Evolutionary conservation across 2,888 invertebrate genomes (phyloP).

Genomic region (Cremastobaeus sp.): DNA sequence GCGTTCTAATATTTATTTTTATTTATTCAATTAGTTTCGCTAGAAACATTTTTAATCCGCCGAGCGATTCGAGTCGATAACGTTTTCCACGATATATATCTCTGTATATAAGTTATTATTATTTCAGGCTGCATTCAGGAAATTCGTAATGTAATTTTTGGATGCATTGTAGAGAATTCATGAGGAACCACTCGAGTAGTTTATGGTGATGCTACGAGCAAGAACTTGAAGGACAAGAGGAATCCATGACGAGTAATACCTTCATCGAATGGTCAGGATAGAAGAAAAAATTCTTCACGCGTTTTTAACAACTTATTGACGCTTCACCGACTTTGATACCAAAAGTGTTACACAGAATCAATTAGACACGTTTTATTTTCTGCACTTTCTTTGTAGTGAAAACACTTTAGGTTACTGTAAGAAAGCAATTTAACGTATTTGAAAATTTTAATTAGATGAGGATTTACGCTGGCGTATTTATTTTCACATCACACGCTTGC

Average conservation of each 20-base stretch:
- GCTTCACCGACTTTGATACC: slow-evolving; percentile 56
- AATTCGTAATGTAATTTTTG: too few species aligned
- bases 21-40: slow-evolving; percentile 21
- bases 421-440: slow-evolving; percentile 31
- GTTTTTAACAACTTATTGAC: slow-evolving; percentile 57
- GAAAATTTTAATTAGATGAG: slow-evolving; percentile 34
- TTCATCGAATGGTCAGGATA: slow-evolving; percentile 35
- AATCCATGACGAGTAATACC: slow-evolving; percentile 56
- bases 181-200: slow-evolving; percentile 58
- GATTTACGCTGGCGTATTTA: not conserved
- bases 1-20: slow-evolving; percentile 24
- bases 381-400: slow-evolving; percentile 29
- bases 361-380: slow-evolving; percentile 48
- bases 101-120: too few species aligned
- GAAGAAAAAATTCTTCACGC: slow-evolving; percentile 56
- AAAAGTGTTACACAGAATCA: slow-evolving; percentile 55
- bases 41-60: too few species aligned
- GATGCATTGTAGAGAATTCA: slow-evolving; percentile 22
- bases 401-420: slow-evolving; percentile 5
- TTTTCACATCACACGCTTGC: not conserved
- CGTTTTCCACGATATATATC: too few species aligned
- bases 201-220: slow-evolving; percentile 60
- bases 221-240: slow-evolving; percentile 53
- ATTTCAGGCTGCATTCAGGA: too few species aligned
- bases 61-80: too few species aligned